phyloP scores from a whole-genome alignment of 2,113 vertebrate genomes.

The Amblyornis subalaris region DNA sequence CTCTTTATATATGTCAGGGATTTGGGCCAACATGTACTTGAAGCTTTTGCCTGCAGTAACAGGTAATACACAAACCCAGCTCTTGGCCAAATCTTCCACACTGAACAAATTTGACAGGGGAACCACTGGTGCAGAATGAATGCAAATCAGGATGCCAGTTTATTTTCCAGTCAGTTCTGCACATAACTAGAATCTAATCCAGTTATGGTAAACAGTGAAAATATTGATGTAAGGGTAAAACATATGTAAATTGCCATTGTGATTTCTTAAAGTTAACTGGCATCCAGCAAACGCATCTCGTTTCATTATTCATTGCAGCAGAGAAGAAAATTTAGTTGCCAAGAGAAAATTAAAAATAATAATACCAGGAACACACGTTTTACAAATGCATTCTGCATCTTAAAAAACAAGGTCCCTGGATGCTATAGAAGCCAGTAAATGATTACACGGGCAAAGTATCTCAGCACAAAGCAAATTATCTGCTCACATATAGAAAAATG shows the following conservation, averaged over 20 bases:
- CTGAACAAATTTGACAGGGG: conserved; percentile 9
- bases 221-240: neutral
- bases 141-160: conserved; percentile 24
- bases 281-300: neutral
- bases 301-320: neutral
- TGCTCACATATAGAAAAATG: neutral
- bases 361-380: neutral
- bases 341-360: conserved; percentile 30
- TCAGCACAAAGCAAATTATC: neutral
- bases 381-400: neutral
- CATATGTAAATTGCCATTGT: conserved; percentile 15
- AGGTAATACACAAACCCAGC: conserved; percentile 29
- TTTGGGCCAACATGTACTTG: neutral
- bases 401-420: neutral
- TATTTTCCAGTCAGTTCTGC: conserved; percentile 31
- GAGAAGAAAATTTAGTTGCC: conserved; percentile 9
- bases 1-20: neutral
- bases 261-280: neutral
- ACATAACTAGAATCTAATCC: conserved; percentile 32
- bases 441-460: neutral
- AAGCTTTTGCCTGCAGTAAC: conserved; percentile 18
- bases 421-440: neutral
- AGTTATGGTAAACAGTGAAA: conserved; percentile 29
- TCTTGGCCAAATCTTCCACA: neutral
- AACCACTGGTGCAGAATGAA: conserved; percentile 35